Evolutionary conservation across 2,113 vertebrate species (phyloP), one percentile per base, ranked within the genome.

Genomic region (Marcusenius ussheri): DNA sequence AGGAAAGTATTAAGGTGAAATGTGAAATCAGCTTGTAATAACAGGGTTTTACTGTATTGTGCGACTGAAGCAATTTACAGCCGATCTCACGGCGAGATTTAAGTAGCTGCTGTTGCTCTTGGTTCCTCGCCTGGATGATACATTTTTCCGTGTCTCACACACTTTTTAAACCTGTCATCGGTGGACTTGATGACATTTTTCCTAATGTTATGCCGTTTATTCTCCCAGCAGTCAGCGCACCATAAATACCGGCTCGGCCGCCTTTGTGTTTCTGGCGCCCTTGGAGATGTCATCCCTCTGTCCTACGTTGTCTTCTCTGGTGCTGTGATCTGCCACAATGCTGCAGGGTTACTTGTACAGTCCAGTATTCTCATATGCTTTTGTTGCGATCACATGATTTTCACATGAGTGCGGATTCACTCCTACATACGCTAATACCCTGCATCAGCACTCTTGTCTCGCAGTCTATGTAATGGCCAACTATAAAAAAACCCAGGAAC

Each of bases 161-260:
- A 84, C 83, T 84, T 84, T 84, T 84, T 84, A 84, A 84, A 84
- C 39, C 83, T 84, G 83, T 84, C 83, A 84, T 84, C 83, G 45
- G 83, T 19, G 21, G 39, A 84, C 83, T 11, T 21, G 21, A 47
- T 47, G 83, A 84, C 83, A 84, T 84, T 84, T 84, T 84, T 11
- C 83, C 42, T 84, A 45, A 47, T 84, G 83, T 84, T n/a, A 24
- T 47, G 83, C 42, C 9, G 9, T 46, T 46, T 47, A 46, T 84
- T 46, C 42, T 15, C 77, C 80, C 80, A 21, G 80, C 80, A 45
- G 19, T 83, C 45, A 83, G 31, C 35, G 21, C 21, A 11, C 83
- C 8, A n/a, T 84, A 84, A 84, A 84, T 84, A 47, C 19, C 8
- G 45, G 7, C 45, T 21, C 21, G 1, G 19, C 17, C 15, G 19